phyloP scores from a whole-genome alignment of 2,888 invertebrate genomes.

The Mellilla xanthometata region DNA sequence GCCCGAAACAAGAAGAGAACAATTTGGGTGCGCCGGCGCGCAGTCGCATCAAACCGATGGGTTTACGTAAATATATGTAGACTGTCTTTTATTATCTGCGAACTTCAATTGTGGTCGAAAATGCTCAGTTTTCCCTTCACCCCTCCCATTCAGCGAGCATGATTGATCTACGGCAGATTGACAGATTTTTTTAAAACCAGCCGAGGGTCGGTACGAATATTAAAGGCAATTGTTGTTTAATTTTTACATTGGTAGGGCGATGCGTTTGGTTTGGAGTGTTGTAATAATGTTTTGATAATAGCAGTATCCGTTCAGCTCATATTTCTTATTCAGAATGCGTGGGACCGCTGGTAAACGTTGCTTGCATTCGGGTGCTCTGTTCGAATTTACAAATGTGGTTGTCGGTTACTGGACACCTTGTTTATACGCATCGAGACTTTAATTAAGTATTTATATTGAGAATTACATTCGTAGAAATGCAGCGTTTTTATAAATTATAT shows the following conservation, averaged over 20 bases:
- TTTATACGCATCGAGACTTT: slow-evolving; percentile 23
- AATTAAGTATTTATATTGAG: no score
- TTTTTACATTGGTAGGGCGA: slow-evolving; percentile 78
- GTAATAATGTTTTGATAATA: slow-evolving; percentile 83
- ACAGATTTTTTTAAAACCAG: slow-evolving; percentile 79
- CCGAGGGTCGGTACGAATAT: slow-evolving; percentile 73
- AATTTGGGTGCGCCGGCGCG: slow-evolving; percentile 62
- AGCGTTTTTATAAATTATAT: background rate
- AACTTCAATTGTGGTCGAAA: slow-evolving; percentile 67
- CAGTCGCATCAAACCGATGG: slow-evolving; percentile 74
- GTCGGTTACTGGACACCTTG: slow-evolving; percentile 66
- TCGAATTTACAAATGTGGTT: slow-evolving; percentile 59
- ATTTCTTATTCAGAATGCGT: slow-evolving; percentile 81
- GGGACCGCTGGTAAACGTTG: slow-evolving; percentile 49
- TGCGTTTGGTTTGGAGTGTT: slow-evolving; percentile 78
- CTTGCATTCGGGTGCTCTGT: slow-evolving; percentile 46
- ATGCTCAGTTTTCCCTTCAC: slow-evolving; percentile 49
- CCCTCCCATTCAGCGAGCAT: slow-evolving; percentile 75
- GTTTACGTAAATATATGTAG: slow-evolving; percentile 79
- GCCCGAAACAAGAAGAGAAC: slow-evolving; percentile 44
- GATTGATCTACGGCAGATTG: slow-evolving; percentile 81
- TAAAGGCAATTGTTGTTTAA: slow-evolving; percentile 83
- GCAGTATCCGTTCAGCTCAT: slow-evolving; percentile 79
- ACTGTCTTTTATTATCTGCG: slow-evolving; percentile 75
- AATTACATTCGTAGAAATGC: background rate